Evolutionary conservation across 2,888 invertebrate genomes (phyloP).

Genomic region (Meiosimyza platycephala): DNA sequence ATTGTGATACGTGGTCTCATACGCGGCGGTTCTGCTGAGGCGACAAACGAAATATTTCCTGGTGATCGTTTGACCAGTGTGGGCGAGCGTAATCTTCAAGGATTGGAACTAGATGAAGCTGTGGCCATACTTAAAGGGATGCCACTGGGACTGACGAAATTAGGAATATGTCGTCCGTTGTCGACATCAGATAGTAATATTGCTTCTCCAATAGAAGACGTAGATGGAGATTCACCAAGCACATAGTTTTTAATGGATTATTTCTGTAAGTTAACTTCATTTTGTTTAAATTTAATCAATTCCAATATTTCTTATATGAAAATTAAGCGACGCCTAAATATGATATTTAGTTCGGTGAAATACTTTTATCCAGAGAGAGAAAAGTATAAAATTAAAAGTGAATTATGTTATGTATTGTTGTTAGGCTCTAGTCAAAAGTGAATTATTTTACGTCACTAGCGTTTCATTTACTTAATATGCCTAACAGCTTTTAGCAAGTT

Average conservation of each 20-base stretch:
- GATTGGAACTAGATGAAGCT: constrained; percentile 93
- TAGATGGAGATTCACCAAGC: constrained; percentile 59
- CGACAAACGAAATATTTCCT: constrained; percentile 92
- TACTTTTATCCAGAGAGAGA: too few species aligned
- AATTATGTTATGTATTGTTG: too few species aligned
- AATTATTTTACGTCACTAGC: too few species aligned
- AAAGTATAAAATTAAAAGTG: too few species aligned
- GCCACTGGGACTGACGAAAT: constrained; percentile 86
- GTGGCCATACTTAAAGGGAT: constrained; percentile 96
- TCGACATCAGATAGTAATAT: constrained; percentile 67
- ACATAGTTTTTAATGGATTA: constrained; percentile 62
- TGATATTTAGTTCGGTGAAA: too few species aligned
- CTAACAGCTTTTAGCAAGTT: too few species aligned
- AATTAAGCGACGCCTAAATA: too few species aligned
- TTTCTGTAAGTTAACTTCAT: too few species aligned
- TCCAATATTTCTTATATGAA: too few species aligned
- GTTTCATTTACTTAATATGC: too few species aligned
- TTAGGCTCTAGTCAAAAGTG: too few species aligned
- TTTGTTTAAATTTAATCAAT: too few species aligned
- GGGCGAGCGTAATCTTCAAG: constrained; percentile 89
- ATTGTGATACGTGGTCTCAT: constrained; percentile 97
- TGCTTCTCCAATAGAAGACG: constrained; percentile 61
- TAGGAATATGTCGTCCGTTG: constrained; percentile 89
- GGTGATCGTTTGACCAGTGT: constrained; percentile 95
- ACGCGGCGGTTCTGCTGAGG: constrained; percentile 97